phyloP scores from a whole-genome alignment of 2,113 vertebrate species.

The Leptobrachium leishanense region DNA sequence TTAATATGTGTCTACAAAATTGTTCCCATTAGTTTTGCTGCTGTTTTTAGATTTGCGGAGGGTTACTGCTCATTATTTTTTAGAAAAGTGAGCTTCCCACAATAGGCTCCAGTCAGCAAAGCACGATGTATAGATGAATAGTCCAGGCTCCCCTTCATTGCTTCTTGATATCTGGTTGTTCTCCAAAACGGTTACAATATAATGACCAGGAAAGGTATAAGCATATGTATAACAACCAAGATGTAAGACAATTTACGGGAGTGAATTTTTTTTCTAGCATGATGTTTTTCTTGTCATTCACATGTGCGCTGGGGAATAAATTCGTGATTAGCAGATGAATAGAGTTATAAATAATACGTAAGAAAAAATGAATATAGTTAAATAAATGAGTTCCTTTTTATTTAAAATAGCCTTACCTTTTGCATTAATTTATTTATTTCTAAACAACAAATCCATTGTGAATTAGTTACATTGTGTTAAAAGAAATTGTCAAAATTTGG shows the following conservation, averaged over 20 bases:
- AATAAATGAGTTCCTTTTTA: no score
- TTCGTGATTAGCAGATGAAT: neutral
- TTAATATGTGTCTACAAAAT: neutral
- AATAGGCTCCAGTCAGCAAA: slow-evolving; percentile 63
- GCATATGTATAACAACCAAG: slow-evolving; percentile 38
- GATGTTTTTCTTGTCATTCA: slow-evolving; percentile 48
- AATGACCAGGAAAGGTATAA: slow-evolving; percentile 68
- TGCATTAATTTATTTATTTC: no score
- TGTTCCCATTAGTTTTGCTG: slow-evolving; percentile 46
- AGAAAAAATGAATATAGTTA: no score
- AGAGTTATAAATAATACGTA: neutral
- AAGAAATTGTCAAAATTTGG: no score
- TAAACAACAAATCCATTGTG: no score
- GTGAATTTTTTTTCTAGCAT: slow-evolving; percentile 29
- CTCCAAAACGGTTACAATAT: slow-evolving; percentile 57
- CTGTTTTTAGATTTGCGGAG: slow-evolving; percentile 68
- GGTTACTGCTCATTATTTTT: slow-evolving; percentile 79
- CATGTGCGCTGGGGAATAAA: neutral
- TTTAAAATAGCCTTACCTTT: no score
- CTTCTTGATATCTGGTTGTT: slow-evolving; percentile 64
- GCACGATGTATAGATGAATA: slow-evolving; percentile 66
- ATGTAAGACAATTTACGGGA: slow-evolving; percentile 43
- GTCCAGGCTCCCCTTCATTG: slow-evolving; percentile 61
- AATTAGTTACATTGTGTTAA: no score
- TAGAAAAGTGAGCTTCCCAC: slow-evolving; percentile 61